Evolutionary conservation across 2,113 vertebrate genomes (phyloP).

Genomic region (Cyanoliseus patagonus): DNA sequence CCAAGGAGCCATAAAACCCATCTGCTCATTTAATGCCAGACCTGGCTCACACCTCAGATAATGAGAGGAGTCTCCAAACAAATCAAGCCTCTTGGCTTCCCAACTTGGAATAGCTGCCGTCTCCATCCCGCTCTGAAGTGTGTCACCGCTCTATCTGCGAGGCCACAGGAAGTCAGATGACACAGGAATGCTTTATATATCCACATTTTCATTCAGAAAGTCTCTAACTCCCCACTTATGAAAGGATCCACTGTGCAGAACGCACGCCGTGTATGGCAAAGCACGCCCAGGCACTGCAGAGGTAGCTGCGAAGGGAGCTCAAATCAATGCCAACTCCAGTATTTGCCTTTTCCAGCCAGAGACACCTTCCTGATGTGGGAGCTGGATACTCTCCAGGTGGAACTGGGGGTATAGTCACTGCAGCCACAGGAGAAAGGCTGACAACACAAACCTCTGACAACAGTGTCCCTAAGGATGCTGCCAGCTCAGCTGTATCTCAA

Average conservation of each 20-base stretch:
- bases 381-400: not conserved
- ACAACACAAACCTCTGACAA: not conserved
- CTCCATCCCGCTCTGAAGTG: not conserved
- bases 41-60: constrained; percentile 2
- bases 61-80: not conserved
- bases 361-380: not conserved
- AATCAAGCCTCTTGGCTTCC: not conserved
- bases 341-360: not conserved
- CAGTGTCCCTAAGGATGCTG: not conserved
- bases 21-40: not conserved
- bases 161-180: not conserved
- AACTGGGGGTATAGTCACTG: not conserved
- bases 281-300: not conserved
- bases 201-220: not conserved
- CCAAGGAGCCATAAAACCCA: not conserved
- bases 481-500: not conserved
- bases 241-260: not conserved
- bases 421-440: not conserved
- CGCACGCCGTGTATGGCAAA: not conserved
- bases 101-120: not conserved
- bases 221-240: not conserved
- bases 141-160: not conserved
- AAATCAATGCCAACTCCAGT: not conserved
- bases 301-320: not conserved
- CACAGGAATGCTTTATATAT: not conserved